Evolutionary conservation across 2,888 invertebrate genomes (phyloP).

Genomic region (Pristionchus maxplancki): DNA sequence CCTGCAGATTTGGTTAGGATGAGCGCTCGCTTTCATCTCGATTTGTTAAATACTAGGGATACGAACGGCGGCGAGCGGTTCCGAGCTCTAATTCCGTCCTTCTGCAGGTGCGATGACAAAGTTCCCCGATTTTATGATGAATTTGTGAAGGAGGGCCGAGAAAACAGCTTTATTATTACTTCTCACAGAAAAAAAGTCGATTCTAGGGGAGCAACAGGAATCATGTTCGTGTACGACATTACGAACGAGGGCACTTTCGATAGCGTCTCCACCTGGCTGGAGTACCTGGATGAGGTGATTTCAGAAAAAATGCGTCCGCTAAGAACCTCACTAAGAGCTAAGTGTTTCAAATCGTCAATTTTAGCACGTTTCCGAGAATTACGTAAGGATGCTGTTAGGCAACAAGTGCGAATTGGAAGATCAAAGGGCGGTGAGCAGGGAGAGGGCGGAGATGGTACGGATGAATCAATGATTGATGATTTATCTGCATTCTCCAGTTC

Average conservation of each 20-base stretch:
- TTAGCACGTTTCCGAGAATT: conserved; percentile 92
- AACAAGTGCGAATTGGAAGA: conserved; percentile 98
- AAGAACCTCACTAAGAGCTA: background rate
- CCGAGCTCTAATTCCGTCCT: conserved; percentile 97
- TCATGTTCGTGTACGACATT: conserved; percentile 88
- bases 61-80: conserved; percentile 98
- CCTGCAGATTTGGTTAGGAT: conserved; percentile 81
- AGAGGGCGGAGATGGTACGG: conserved; percentile 85
- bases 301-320: conserved; percentile 30
- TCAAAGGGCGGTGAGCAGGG: conserved; percentile 94
- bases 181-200: background rate
- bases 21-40: background rate
- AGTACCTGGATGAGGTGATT: conserved; percentile 92
- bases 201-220: conserved; percentile 82
- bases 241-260: conserved; percentile 99
- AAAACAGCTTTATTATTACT: background rate
- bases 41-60: conserved; percentile 84
- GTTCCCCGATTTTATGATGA: no score
- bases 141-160: no score
- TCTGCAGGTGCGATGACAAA: conserved; percentile 90
- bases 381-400: conserved; percentile 97
- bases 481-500: conserved; percentile 69
- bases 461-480: no score
- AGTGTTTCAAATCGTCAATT: background rate
- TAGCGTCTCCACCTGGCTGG: conserved; percentile 98